phyloP scores from a whole-genome alignment of 2,888 invertebrate species.

The Mythimna lalbum region DNA sequence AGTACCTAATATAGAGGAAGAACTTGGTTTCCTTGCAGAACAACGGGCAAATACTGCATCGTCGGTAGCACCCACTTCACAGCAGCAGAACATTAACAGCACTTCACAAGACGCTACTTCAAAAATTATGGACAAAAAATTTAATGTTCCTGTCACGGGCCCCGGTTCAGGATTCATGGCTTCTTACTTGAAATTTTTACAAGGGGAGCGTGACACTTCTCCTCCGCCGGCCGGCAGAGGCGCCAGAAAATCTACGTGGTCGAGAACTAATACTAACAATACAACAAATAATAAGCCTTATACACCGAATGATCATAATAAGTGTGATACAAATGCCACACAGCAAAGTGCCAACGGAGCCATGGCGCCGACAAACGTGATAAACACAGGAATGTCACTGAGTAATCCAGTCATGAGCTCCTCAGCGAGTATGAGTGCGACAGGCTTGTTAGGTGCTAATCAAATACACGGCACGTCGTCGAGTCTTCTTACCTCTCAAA shows the following conservation, averaged over 20 bases:
- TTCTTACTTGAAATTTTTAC: constrained; percentile 96
- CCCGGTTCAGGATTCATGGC: constrained; percentile 95
- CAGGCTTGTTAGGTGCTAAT: constrained; percentile 86
- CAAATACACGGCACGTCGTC: constrained; percentile 84
- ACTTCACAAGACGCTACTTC: constrained; percentile 87
- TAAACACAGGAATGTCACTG: constrained; percentile 82
- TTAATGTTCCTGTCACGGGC: constrained; percentile 90
- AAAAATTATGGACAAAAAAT: constrained; percentile 91
- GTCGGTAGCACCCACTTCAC: constrained; percentile 89
- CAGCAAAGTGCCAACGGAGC: constrained; percentile 86
- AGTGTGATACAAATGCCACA: constrained; percentile 81
- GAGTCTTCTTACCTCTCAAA: constrained; percentile 78
- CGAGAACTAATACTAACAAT: constrained; percentile 86
- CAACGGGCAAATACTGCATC: constrained; percentile 89
- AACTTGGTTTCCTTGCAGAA: constrained; percentile 95
- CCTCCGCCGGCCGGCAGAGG: constrained; percentile 94
- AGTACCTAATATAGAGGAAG: constrained; percentile 97
- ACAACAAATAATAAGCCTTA: constrained; percentile 82
- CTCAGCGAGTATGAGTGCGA: constrained; percentile 80
- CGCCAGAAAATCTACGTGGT: constrained; percentile 93
- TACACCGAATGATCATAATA: constrained; percentile 81
- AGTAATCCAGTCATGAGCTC: constrained; percentile 82
- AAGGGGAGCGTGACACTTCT: constrained; percentile 95
- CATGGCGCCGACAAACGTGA: constrained; percentile 79
- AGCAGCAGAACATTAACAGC: constrained; percentile 87